phyloP scores from a whole-genome alignment of 2,888 invertebrate species.

The Opisthograptis luteolata region DNA sequence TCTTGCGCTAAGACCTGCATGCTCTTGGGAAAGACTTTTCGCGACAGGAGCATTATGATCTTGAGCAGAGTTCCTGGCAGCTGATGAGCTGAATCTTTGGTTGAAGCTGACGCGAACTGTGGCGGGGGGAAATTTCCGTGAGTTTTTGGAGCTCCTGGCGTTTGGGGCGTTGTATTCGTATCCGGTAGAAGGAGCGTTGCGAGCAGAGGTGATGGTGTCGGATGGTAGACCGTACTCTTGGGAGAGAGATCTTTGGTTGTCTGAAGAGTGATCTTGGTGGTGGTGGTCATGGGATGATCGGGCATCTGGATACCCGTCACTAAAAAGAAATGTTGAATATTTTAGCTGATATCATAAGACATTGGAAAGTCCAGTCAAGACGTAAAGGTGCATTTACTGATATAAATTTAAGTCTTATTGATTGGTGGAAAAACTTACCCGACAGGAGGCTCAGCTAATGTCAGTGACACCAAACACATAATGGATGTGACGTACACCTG shows the following conservation, averaged over 20 bases:
- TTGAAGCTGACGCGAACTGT: slow-evolving; percentile 21
- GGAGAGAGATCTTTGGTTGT: slow-evolving; percentile 43
- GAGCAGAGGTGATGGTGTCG: slow-evolving; percentile 46
- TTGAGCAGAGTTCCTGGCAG: slow-evolving; percentile 7
- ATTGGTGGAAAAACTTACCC: too few relatives aligned
- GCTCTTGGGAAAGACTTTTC: slow-evolving; percentile 42
- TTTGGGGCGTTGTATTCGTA: slow-evolving; percentile 66
- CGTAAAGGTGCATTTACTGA: not conserved
- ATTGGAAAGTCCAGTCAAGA: too few relatives aligned
- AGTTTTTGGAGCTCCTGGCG: slow-evolving; percentile 60
- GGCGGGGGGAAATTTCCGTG: slow-evolving; percentile 38
- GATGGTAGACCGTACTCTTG: slow-evolving; percentile 77
- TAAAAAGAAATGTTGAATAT: too few relatives aligned
- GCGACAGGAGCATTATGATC: slow-evolving; percentile 6
- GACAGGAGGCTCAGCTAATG: slow-evolving; percentile 25
- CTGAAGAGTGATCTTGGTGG: slow-evolving; percentile 14
- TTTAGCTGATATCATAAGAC: too few relatives aligned
- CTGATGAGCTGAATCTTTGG: slow-evolving; percentile 16
- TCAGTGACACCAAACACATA: slow-evolving; percentile 15
- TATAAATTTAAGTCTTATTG: not conserved
- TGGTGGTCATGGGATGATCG: slow-evolving; percentile 14
- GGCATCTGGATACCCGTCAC: slow-evolving; percentile 22
- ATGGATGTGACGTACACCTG: too few relatives aligned
- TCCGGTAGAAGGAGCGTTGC: slow-evolving; percentile 36
- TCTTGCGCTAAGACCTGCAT: slow-evolving; percentile 46